Evolutionary conservation across 2,113 vertebrate genomes (phyloP).

Genomic region (Mugil cephalus): DNA sequence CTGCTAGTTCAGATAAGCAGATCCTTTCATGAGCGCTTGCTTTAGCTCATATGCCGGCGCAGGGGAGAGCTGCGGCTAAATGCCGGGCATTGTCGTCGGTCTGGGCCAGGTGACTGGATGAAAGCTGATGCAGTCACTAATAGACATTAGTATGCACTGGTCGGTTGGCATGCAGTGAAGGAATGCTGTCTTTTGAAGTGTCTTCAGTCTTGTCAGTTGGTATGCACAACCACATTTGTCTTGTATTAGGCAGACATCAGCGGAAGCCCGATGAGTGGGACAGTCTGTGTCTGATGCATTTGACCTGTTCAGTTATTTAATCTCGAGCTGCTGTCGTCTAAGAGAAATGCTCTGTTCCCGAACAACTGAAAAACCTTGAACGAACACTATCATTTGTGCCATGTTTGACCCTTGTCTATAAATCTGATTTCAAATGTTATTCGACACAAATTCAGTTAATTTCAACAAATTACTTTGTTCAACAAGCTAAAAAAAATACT

Average conservation of each 20-base stretch:
- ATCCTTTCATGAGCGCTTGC: constrained; percentile 45
- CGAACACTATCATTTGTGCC: too few species aligned
- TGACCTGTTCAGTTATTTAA: neutral
- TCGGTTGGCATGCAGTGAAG: constrained; percentile 17
- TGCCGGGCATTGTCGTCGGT: constrained; percentile 49
- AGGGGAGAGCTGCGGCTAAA: constrained; percentile 49
- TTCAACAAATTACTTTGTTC: neutral
- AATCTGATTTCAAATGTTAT: neutral
- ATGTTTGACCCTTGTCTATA: too few species aligned
- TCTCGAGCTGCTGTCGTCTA: neutral
- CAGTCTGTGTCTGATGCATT: constrained; percentile 7
- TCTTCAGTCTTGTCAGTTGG: neutral
- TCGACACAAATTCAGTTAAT: neutral
- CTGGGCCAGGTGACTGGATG: constrained; percentile 66
- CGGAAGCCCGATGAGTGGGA: constrained; percentile 6
- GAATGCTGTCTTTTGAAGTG: constrained; percentile 18
- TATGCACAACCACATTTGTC: neutral
- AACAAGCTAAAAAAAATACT: too few species aligned
- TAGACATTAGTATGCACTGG: constrained; percentile 41
- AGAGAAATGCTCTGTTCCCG: neutral
- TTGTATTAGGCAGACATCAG: constrained; percentile 1
- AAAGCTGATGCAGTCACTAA: constrained; percentile 39
- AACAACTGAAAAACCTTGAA: too few species aligned
- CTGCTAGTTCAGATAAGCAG: constrained; percentile 46
- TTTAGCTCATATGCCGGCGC: constrained; percentile 23